Evolutionary conservation across 1,140 invertebrate species (phyloP), one percentile per base, ranked within the genome.

Genomic region (Philaenus spumarius): DNA sequence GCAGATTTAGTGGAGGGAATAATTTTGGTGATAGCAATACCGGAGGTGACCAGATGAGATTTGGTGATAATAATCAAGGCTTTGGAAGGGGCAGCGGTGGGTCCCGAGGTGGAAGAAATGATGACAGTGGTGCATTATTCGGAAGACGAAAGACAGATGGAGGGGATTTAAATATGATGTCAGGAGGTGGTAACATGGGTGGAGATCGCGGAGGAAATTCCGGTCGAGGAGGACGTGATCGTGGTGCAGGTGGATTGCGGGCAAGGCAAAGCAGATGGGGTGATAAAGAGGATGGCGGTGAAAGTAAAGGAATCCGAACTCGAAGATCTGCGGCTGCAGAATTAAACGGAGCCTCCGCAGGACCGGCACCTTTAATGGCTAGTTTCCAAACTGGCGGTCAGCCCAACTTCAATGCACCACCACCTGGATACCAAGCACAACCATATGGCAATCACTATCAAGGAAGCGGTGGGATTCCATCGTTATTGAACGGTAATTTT

Each of bases 291-390:
- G 47, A 50, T 34, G 47, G 47, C 24, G 30, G 22, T 23, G 20
- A 47, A 47, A 12, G 22, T 15, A 26, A 30, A 50, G 22, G 3
- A 5, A n/a, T n/a, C 23, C 2, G 47, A 42, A 42, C 2, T n/a
- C 40, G n/a, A 14, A 42, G 40, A 42, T 15, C 19, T 20, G 12
- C 14, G 12, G 40, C 3, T 42, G 5, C n/a, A 14, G 40, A 42
- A 42, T 14, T n/a, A n/a, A 14, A 24, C 9, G 47, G 30, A n/a
- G 47, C 22, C 2, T 23, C 22, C 2, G 47, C 47, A 11, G n/a
- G 47, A 15, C 47, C 47, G 9, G 47, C 23, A n/a, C 47, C 47
- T 50, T 14, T 30, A n/a, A n/a, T 50, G 47, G 47, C n/a, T 11
- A 26, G 9, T 9, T 30, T 30, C 9, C 26, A 30, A 4, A 3